A percentile compares a stretch with the other conserved stretches of the same genome.
phyloP scores from a whole-genome alignment of 2,888 invertebrate genomes.

The Hololepta plana region DNA sequence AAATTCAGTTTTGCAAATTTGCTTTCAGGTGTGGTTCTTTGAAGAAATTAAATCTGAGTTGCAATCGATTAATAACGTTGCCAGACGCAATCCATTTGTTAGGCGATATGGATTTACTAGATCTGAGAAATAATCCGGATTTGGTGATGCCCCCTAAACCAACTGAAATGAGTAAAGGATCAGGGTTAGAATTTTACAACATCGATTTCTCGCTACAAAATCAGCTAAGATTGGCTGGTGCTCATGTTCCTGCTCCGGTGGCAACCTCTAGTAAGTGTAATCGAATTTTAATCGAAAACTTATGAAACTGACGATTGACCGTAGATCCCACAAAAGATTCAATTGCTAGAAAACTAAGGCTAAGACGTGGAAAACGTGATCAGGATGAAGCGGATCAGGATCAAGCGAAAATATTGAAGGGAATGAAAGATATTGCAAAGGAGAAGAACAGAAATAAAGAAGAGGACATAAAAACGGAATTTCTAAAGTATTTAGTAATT shows the following conservation, averaged over 20 bases:
- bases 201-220: slow-evolving; percentile 97
- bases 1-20: no score
- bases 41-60: slow-evolving; percentile 82
- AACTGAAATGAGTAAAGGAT: slow-evolving; percentile 50
- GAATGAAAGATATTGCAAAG: slow-evolving; percentile 72
- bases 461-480: slow-evolving; percentile 47
- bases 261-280: slow-evolving; percentile 42
- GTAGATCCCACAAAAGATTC: slow-evolving; percentile 65
- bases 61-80: slow-evolving; percentile 84
- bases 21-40: slow-evolving; percentile 70
- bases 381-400: slow-evolving; percentile 70
- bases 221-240: slow-evolving; percentile 82
- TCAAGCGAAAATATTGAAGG: slow-evolving; percentile 78
- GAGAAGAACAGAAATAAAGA: slow-evolving; percentile 60
- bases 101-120: slow-evolving; percentile 74
- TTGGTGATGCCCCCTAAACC: slow-evolving; percentile 97
- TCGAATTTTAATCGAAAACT: slow-evolving; percentile 4
- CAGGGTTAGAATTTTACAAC: slow-evolving; percentile 87
- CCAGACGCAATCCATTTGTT: slow-evolving; percentile 95
- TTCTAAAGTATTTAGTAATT: slow-evolving; percentile 38
- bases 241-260: slow-evolving; percentile 56
- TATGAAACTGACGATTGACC: slow-evolving; percentile 8
- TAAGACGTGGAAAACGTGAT: slow-evolving; percentile 64
- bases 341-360: slow-evolving; percentile 80
- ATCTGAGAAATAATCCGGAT: slow-evolving; percentile 85